A percentile compares a stretch with the other conserved stretches of the same genome.
phyloP scores from a whole-genome alignment of 1,140 invertebrate genomes.

The Trachymyrmex septentrionalis region DNA sequence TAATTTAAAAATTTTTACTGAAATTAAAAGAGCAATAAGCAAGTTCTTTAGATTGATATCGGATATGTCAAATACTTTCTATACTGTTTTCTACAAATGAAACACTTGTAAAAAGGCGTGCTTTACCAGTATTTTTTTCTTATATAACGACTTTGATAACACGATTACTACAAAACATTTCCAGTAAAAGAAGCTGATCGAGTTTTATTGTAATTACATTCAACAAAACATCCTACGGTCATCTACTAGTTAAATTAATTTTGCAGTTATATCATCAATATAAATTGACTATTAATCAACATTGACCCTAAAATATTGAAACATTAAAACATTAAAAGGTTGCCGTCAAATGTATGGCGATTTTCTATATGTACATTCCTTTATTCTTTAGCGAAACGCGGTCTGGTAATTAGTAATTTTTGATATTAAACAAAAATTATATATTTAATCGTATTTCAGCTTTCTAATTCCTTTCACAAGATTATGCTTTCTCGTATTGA shows the following conservation, averaged over 20 bases:
- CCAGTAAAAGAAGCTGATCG: not conserved
- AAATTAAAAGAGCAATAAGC: not conserved
- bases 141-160: not conserved
- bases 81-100: not conserved
- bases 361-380: not conserved
- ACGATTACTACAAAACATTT: not conserved
- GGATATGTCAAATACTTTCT: not conserved
- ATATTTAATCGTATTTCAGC: not conserved
- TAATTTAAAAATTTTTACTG: not conserved
- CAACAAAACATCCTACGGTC: not conserved
- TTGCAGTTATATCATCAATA: not conserved
- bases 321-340: not conserved
- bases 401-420: slow-evolving; percentile 10
- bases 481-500: not conserved
- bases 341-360: not conserved
- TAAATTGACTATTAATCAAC: not conserved
- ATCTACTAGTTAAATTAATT: slow-evolving; percentile 3
- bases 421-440: slow-evolving; percentile 3
- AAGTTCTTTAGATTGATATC: not conserved
- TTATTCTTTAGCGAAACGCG: not conserved
- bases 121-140: not conserved
- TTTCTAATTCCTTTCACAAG: not conserved
- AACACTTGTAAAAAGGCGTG: not conserved
- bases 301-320: not conserved
- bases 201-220: not conserved